Evolutionary conservation across 2,888 invertebrate genomes (phyloP).

Genomic region (Lepidonotus clava): DNA sequence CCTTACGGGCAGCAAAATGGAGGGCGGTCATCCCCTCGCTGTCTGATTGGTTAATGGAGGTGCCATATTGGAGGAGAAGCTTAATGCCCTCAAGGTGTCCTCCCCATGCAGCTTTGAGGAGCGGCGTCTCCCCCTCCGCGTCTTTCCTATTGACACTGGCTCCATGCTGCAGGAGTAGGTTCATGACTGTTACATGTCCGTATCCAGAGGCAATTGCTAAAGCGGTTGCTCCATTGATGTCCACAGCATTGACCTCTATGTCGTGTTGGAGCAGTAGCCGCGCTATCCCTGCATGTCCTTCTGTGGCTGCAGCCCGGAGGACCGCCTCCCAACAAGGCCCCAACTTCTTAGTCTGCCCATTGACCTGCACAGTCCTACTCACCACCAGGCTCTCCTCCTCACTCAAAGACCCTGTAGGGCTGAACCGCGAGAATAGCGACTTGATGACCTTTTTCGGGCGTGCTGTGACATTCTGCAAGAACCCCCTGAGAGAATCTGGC

Average conservation of each 20-base stretch:
- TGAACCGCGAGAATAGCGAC: slow-evolving; percentile 11
- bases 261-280: slow-evolving; percentile 53
- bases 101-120: slow-evolving; percentile 56
- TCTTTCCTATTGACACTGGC: slow-evolving; percentile 52
- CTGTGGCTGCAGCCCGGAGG: slow-evolving; percentile 63
- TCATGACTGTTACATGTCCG: slow-evolving; percentile 53
- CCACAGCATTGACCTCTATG: slow-evolving; percentile 54
- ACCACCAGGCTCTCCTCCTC: slow-evolving; percentile 39
- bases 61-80: slow-evolving; percentile 38
- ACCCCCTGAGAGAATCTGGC: background rate
- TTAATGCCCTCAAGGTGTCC: slow-evolving; percentile 40
- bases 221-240: slow-evolving; percentile 62
- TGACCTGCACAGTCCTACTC: slow-evolving; percentile 59
- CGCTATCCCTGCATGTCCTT: slow-evolving; percentile 39
- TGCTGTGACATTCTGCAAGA: slow-evolving; percentile 13
- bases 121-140: slow-evolving; percentile 56
- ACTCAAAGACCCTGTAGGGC: background rate
- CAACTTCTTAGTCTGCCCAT: slow-evolving; percentile 58
- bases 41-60: slow-evolving; percentile 47
- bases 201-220: slow-evolving; percentile 62
- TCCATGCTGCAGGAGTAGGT: slow-evolving; percentile 44
- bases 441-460: slow-evolving; percentile 22
- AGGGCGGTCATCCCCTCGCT: slow-evolving; percentile 53
- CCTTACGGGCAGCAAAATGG: slow-evolving; percentile 55
- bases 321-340: slow-evolving; percentile 63